Evolutionary conservation across 2,888 invertebrate genomes (phyloP).

Genomic region (Drosophila gaucha): DNA sequence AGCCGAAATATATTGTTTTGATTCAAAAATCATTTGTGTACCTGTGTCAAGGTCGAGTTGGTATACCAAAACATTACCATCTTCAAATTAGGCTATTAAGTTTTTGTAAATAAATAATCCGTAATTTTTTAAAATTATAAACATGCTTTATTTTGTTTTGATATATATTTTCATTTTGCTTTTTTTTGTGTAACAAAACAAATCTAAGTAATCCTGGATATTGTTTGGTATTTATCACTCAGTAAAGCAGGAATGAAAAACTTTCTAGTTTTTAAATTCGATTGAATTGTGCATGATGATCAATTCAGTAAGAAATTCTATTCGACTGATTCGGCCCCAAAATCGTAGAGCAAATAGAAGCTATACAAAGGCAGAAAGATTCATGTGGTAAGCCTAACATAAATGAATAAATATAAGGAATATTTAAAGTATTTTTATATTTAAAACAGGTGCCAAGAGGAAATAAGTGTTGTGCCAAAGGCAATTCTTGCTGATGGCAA

Average conservation of each 20-base stretch:
- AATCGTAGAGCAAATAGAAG: neutral
- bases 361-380: constrained; percentile 16
- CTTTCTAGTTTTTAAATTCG: neutral
- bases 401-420: too few species aligned
- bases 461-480: constrained; percentile 29
- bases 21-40: constrained; percentile 9
- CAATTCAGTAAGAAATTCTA: neutral
- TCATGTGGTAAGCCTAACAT: constrained; percentile 46
- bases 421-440: neutral
- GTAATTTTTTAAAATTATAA: neutral
- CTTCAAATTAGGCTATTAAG: constrained; percentile 8
- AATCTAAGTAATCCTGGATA: constrained; percentile 10
- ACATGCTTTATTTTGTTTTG: neutral
- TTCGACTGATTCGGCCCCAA: neutral
- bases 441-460: constrained; percentile 27
- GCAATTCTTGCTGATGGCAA: constrained; percentile 26
- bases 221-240: neutral
- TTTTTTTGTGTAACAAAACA: neutral
- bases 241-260: neutral
- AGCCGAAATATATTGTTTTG: neutral
- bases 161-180: constrained; percentile 9
- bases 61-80: neutral
- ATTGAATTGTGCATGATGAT: constrained; percentile 4
- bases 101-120: constrained; percentile 6
- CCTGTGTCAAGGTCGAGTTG: constrained; percentile 1